phyloP scores from a whole-genome alignment of 1,140 invertebrate species.

The Heterodera carotae region DNA sequence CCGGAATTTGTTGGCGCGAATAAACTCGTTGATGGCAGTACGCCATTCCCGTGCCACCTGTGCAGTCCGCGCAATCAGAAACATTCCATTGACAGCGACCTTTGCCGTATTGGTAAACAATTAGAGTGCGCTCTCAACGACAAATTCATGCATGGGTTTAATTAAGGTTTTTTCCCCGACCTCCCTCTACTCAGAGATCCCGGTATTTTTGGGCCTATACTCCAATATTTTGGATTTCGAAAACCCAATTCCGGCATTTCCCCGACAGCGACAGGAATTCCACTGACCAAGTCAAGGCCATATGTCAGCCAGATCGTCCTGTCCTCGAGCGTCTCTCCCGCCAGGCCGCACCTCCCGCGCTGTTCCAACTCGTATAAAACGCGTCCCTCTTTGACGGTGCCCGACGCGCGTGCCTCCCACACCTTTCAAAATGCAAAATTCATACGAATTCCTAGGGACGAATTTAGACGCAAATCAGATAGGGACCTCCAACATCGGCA shows the following conservation, averaged over 20 bases:
- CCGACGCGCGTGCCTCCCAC: constrained; percentile 59
- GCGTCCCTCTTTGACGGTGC: constrained; percentile 77
- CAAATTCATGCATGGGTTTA: too few relatives aligned
- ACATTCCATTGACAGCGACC: constrained; percentile 98
- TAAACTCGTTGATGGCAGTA: constrained; percentile 80
- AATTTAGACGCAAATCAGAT: too few relatives aligned
- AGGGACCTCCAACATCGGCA: too few relatives aligned
- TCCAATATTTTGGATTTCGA: too few relatives aligned
- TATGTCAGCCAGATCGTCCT: constrained; percentile 96
- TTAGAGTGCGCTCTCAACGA: neutral
- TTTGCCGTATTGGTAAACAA: constrained; percentile 65
- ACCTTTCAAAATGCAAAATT: constrained; percentile 35
- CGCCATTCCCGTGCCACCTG: constrained; percentile 85
- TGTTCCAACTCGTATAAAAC: constrained; percentile 76
- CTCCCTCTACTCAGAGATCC: too few relatives aligned
- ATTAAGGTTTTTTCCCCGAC: too few relatives aligned
- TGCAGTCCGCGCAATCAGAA: constrained; percentile 87
- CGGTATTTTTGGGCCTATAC: too few relatives aligned
- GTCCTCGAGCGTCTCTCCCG: constrained; percentile 78
- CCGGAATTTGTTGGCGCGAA: constrained; percentile 86
- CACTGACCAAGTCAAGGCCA: constrained; percentile 82
- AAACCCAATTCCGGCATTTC: too few relatives aligned
- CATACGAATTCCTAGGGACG: too few relatives aligned
- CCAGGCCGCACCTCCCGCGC: constrained; percentile 67
- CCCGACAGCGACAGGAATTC: too few relatives aligned